phyloP scores from a whole-genome alignment of 2,113 vertebrate species.

The Bos javanicus region DNA sequence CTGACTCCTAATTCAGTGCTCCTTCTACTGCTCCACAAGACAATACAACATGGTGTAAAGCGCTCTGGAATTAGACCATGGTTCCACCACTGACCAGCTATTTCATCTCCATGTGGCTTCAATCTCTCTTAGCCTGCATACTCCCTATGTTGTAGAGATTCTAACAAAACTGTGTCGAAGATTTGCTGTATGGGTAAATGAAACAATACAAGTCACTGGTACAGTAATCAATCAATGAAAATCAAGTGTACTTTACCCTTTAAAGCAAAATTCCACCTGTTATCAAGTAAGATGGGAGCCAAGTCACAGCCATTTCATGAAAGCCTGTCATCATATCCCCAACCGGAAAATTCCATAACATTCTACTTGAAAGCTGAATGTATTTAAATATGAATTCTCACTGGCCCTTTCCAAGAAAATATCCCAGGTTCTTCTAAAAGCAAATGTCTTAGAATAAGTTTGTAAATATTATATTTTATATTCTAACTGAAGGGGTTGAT shows the following conservation, averaged over 20 bases:
- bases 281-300: not conserved
- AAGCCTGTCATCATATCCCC: not conserved
- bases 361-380: constrained; percentile 8
- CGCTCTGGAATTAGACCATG: not conserved
- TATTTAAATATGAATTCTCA: constrained; percentile 21
- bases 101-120: not conserved
- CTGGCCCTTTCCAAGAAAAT: constrained; percentile 18
- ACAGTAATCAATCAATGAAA: not conserved
- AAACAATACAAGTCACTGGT: not conserved
- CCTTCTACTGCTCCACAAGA: not conserved
- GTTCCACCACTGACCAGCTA: not conserved
- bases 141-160: not conserved
- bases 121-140: not conserved
- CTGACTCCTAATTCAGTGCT: not conserved
- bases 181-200: not conserved
- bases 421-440: not conserved
- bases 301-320: not conserved
- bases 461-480: not conserved
- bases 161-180: not conserved
- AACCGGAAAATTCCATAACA: not conserved
- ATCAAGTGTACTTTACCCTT: not conserved
- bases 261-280: not conserved
- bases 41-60: not conserved
- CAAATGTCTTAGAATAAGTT: not conserved
- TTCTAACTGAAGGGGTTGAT: not conserved